phyloP scores from a whole-genome alignment of 2,113 vertebrate species.

The Phasianus colchicus region DNA sequence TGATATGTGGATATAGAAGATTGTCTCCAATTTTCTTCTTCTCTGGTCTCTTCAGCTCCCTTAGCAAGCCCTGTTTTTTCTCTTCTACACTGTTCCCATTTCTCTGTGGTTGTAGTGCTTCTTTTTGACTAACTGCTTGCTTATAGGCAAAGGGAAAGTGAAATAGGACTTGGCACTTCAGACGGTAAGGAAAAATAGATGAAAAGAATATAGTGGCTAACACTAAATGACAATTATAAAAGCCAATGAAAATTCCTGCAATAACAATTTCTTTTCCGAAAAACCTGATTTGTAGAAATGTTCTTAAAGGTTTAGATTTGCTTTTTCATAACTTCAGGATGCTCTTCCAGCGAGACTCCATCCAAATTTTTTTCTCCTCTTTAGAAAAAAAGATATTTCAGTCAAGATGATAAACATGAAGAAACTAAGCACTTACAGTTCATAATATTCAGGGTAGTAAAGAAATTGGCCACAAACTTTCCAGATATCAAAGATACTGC shows the following conservation, averaged over 20 bases:
- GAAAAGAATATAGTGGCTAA: background rate
- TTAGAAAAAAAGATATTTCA: background rate
- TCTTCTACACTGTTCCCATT: background rate
- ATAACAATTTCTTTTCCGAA: background rate
- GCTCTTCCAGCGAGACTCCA: background rate
- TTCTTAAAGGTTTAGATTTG: background rate
- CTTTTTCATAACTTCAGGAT: background rate
- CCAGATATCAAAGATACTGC: background rate
- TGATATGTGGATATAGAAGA: background rate
- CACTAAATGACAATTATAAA: background rate
- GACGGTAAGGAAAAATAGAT: background rate
- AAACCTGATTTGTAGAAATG: background rate
- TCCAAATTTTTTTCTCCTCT: background rate
- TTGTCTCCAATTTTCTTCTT: background rate
- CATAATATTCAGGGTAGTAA: background rate
- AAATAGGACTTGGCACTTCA: background rate
- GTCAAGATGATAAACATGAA: background rate
- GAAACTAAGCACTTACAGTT: background rate
- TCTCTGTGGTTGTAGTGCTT: background rate
- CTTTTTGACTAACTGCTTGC: background rate
- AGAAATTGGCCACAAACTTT: background rate
- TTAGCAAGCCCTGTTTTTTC: background rate
- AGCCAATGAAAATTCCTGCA: background rate
- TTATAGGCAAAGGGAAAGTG: background rate
- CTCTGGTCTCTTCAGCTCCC: background rate